phyloP scores from a whole-genome alignment of 2,113 vertebrate species.

The Phycodurus eques region DNA sequence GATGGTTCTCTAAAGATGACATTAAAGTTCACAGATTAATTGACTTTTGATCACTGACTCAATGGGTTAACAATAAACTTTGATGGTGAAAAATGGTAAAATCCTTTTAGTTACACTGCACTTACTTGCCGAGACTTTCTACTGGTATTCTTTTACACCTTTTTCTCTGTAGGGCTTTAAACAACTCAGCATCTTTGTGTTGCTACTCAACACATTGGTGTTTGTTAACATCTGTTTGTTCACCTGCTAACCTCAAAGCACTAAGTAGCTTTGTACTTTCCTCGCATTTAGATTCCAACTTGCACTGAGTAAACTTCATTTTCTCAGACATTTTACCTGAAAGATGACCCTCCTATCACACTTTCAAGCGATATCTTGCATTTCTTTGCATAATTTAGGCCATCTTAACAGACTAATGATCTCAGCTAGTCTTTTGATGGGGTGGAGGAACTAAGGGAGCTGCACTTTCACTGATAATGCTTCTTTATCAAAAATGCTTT shows the following conservation, averaged over 20 bases:
- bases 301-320: not conserved
- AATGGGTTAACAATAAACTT: too few relatives aligned
- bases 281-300: not conserved
- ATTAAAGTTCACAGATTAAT: too few relatives aligned
- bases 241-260: not conserved
- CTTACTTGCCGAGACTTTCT: not conserved
- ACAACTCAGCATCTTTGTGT: conserved; percentile 1
- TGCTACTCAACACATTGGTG: not conserved
- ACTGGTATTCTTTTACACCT: not conserved
- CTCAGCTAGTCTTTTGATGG: conserved; percentile 1
- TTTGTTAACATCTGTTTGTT: not conserved
- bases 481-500: not conserved
- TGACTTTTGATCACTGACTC: too few relatives aligned
- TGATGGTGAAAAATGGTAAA: too few relatives aligned
- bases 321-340: too few relatives aligned
- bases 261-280: not conserved
- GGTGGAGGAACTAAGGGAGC: not conserved
- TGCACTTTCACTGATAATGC: not conserved
- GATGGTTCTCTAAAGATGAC: too few relatives aligned
- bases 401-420: conserved; percentile 5
- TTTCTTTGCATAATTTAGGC: conserved; percentile 22
- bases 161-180: not conserved
- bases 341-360: not conserved
- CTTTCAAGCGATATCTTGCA: conserved; percentile 1
- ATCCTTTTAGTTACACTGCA: too few relatives aligned